phyloP scores from a whole-genome alignment of 2,888 invertebrate genomes.

The Phortica okadai region DNA sequence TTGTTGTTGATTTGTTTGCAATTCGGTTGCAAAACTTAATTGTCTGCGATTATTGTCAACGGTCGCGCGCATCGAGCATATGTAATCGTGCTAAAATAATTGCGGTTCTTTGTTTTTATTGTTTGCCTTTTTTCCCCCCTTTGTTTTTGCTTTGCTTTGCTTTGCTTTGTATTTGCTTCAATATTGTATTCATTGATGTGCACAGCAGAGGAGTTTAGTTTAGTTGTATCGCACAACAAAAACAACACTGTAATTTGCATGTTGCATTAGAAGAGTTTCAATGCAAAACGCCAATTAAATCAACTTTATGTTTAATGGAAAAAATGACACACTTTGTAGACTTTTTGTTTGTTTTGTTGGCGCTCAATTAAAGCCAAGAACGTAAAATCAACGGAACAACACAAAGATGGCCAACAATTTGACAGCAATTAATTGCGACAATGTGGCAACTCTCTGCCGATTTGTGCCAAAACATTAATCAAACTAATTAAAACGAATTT shows the following conservation, averaged over 20 bases:
- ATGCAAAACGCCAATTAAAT: not conserved
- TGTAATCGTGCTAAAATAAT: conserved; percentile 26
- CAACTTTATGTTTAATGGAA: too few species aligned
- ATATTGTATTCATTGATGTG: not conserved
- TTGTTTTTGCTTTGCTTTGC: not conserved
- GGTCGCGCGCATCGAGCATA: not conserved
- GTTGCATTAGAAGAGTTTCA: not conserved
- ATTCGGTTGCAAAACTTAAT: not conserved
- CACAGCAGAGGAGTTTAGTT: not conserved
- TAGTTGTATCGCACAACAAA: not conserved
- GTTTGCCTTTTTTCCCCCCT: not conserved
- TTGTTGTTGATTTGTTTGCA: not conserved
- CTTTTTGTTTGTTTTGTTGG: too few species aligned
- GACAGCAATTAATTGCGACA: too few species aligned
- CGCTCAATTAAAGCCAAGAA: not conserved
- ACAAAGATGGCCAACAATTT: too few species aligned
- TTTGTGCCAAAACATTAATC: too few species aligned
- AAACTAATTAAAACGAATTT: too few species aligned
- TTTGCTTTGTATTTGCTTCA: not conserved
- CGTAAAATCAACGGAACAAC: not conserved
- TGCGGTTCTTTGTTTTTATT: conserved; percentile 10
- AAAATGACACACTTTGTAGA: too few species aligned
- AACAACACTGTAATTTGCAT: conserved; percentile 2
- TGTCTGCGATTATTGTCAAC: not conserved
- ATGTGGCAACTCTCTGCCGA: too few species aligned